phyloP scores from a whole-genome alignment of 1,140 invertebrate species.

The Acromyrmex echinatior region DNA sequence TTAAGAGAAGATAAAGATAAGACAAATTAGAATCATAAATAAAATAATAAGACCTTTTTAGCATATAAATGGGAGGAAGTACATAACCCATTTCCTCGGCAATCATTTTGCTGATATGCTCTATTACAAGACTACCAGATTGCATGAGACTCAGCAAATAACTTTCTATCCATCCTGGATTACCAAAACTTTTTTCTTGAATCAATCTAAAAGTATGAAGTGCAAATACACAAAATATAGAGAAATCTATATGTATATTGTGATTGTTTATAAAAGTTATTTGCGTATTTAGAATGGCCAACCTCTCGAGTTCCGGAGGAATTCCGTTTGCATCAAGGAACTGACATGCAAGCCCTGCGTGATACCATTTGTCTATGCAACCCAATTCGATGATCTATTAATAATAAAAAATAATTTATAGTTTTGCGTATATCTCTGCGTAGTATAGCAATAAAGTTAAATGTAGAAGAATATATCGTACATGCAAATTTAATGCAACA shows the following conservation, averaged over 20 bases:
- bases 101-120: slow-evolving; percentile 80
- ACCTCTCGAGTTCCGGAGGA: slow-evolving; percentile 89
- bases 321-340: slow-evolving; percentile 88
- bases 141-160: slow-evolving; percentile 88
- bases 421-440: background rate
- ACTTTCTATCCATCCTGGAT: slow-evolving; percentile 90
- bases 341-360: slow-evolving; percentile 88
- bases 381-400: slow-evolving; percentile 78
- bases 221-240: background rate
- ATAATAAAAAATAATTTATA: slow-evolving; percentile 7
- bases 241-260: background rate
- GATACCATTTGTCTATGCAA: slow-evolving; percentile 87
- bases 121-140: slow-evolving; percentile 84
- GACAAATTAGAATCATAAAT: slow-evolving; percentile 1
- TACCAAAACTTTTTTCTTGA: slow-evolving; percentile 88
- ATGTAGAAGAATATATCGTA: background rate
- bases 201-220: slow-evolving; percentile 84
- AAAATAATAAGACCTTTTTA: slow-evolving; percentile 80
- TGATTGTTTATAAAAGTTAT: background rate
- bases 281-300: slow-evolving; percentile 57
- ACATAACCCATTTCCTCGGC: slow-evolving; percentile 83
- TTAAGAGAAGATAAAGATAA: background rate
- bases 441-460: background rate
- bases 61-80: slow-evolving; percentile 81
- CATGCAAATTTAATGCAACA: background rate